phyloP scores from a whole-genome alignment of 1,140 invertebrate species.

The Drosophila subobscura region DNA sequence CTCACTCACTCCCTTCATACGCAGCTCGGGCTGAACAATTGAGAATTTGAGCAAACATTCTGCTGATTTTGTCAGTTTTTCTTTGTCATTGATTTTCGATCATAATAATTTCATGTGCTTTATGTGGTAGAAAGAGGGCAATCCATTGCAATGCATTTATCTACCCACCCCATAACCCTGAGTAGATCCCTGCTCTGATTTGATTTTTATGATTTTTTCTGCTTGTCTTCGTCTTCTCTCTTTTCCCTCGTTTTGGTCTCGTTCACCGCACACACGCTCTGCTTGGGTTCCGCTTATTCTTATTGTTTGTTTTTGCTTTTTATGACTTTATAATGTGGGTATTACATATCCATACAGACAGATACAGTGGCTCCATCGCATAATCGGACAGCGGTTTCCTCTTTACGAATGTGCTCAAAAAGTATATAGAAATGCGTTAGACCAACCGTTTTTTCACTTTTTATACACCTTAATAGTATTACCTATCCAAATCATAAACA shows the following conservation, averaged over 20 bases:
- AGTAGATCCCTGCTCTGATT: conserved; percentile 46
- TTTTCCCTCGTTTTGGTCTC: conserved; percentile 22
- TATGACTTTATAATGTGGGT: conserved; percentile 48
- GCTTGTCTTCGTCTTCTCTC: conserved; percentile 31
- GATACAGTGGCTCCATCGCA: too few species aligned
- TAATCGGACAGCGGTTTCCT: too few species aligned
- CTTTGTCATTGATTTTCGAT: conserved; percentile 78
- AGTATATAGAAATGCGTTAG: too few species aligned
- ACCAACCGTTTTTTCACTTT: too few species aligned
- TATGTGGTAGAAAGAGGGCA: conserved; percentile 64
- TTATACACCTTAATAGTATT: too few species aligned
- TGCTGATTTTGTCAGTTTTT: conserved; percentile 79
- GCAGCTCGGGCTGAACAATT: conserved; percentile 27
- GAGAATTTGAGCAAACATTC: conserved; percentile 19
- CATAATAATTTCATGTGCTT: conserved; percentile 77
- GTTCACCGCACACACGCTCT: conserved; percentile 25
- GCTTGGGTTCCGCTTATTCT: conserved; percentile 9
- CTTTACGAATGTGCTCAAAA: too few species aligned
- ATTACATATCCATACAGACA: not conserved
- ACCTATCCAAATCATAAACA: too few species aligned
- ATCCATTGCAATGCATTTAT: conserved; percentile 64
- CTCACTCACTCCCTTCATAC: not conserved
- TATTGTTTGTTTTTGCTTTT: conserved; percentile 25
- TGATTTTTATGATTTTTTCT: conserved; percentile 61
- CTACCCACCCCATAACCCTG: not conserved